phyloP scores from a whole-genome alignment of 2,113 vertebrate species.

The Bungarus multicinctus region DNA sequence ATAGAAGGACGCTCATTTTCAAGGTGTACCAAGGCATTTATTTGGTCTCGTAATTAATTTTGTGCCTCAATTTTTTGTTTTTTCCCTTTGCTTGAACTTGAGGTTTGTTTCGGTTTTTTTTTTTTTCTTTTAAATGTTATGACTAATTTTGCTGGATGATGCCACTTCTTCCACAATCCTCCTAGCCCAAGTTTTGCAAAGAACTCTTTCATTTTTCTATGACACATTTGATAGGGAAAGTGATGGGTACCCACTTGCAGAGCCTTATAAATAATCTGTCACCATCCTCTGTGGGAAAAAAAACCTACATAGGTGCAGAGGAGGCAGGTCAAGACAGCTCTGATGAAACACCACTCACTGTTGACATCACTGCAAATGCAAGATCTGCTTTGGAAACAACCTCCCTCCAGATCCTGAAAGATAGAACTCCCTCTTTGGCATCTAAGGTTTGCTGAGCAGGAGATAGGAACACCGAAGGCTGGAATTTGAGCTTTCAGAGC shows the following conservation, averaged over 20 bases:
- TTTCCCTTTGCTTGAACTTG: background rate
- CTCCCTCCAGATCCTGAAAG: background rate
- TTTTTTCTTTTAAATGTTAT: background rate
- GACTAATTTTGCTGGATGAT: background rate
- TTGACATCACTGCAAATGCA: background rate
- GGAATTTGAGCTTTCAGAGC: background rate
- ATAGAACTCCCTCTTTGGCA: background rate
- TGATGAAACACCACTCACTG: background rate
- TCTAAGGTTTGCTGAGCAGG: background rate
- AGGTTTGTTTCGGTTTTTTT: too few species aligned
- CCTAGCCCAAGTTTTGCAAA: background rate
- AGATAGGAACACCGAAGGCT: too few species aligned
- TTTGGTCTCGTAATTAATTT: background rate
- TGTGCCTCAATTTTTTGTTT: background rate
- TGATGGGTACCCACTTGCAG: background rate
- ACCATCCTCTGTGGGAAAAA: background rate
- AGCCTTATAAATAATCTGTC: background rate
- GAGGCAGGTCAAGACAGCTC: background rate
- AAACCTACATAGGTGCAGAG: too few species aligned
- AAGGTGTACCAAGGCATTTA: background rate
- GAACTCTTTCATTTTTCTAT: background rate
- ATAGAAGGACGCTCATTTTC: background rate
- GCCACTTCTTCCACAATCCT: background rate
- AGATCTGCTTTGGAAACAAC: background rate
- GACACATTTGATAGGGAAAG: background rate